phyloP scores from a whole-genome alignment of 1,140 invertebrate species.

The Brachionus asplanchnoidis region DNA sequence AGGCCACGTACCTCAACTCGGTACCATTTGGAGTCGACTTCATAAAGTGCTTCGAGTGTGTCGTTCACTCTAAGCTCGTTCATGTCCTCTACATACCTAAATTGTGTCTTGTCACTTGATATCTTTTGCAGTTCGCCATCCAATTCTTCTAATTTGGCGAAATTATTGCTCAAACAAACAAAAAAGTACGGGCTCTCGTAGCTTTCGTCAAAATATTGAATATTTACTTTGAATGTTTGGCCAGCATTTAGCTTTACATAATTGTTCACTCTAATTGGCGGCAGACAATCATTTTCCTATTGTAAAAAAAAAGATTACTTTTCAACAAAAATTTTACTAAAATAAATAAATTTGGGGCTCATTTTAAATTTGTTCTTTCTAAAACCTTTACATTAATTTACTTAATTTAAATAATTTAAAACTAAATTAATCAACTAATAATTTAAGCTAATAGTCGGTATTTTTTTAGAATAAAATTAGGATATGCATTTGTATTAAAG shows the following conservation, averaged over 20 bases:
- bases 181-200: background rate
- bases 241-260: background rate
- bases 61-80: background rate
- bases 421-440: no score
- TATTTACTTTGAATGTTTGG: background rate
- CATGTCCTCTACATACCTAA: background rate
- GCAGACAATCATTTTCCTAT: background rate
- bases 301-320: background rate
- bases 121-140: background rate
- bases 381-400: no score
- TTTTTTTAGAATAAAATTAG: no score
- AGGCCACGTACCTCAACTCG: background rate
- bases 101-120: background rate
- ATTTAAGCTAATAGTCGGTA: no score
- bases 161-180: background rate
- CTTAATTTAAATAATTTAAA: no score
- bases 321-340: background rate
- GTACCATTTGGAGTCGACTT: constrained; percentile 11
- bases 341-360: background rate
- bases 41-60: background rate
- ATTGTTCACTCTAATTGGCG: background rate
- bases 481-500: no score
- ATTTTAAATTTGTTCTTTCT: no score
- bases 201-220: background rate
- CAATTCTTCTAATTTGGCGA: background rate